Conservation (phyloP, 2,797 vertebrate species). For the Sarcoramphus papa region DNA sequence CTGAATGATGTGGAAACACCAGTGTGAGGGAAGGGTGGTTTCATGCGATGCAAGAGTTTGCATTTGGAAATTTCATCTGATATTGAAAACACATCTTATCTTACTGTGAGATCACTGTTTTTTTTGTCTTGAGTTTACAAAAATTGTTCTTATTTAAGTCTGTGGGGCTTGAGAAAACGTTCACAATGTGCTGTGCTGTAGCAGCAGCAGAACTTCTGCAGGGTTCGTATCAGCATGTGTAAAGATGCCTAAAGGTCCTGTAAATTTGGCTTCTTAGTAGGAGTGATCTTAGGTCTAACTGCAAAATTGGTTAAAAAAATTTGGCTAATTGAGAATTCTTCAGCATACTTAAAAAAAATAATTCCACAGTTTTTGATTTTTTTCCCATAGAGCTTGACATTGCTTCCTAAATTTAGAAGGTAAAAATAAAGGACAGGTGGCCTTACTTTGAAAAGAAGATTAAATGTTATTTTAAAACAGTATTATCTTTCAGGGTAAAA, state of each 20-base stretch:
- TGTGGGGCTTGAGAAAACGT: neutral
- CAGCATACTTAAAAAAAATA: neutral
- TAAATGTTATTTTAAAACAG: neutral
- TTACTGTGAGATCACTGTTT: neutral
- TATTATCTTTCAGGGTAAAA: neutral
- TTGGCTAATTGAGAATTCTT: neutral
- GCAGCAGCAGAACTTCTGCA: neutral
- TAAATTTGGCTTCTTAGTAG: neutral
- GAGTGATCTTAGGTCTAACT: neutral
- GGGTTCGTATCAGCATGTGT: neutral
- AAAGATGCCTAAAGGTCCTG: neutral
- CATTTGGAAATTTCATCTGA: neutral
- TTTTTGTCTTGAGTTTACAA: neutral
- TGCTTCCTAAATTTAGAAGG: neutral
- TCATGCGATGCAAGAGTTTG: neutral
- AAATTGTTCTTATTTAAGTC: neutral
- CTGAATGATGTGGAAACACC: neutral
- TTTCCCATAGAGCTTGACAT: neutral
- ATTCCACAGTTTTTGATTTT: neutral
- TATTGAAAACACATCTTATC: neutral
- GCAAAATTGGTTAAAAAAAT: neutral
- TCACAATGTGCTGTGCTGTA: neutral
- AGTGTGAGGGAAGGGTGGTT: neutral
- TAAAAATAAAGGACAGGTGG: neutral
- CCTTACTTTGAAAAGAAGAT: neutral